Conservation (phyloP, 2,888 invertebrate genomes). For the Drosophila lutescens region DNA sequence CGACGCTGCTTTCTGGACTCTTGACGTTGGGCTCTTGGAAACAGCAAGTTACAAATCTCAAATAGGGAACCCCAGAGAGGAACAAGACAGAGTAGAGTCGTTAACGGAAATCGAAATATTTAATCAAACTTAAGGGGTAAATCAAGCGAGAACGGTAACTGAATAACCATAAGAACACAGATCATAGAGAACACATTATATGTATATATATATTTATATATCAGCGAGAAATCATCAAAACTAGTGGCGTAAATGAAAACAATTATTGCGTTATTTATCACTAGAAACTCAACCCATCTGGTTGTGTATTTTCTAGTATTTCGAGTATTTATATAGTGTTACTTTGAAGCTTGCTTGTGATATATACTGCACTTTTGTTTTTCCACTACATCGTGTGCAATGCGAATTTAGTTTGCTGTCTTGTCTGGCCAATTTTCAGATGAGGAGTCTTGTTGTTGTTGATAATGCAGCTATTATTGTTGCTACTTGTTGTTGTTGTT, state of each 20-base stretch:
- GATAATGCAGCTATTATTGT: slow-evolving; percentile 23
- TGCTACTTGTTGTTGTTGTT: slow-evolving; percentile 14
- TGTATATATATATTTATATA: slow-evolving; percentile 39
- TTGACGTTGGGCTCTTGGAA: slow-evolving; percentile 49
- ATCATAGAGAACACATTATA: slow-evolving; percentile 49
- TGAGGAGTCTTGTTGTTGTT: slow-evolving; percentile 26
- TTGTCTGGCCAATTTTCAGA: slow-evolving; percentile 57
- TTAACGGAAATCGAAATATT: slow-evolving; percentile 28
- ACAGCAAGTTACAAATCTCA: slow-evolving; percentile 12
- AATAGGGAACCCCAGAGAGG: slow-evolving; percentile 14
- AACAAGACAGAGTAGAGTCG: slow-evolving; percentile 31
- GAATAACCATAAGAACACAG: slow-evolving; percentile 41
- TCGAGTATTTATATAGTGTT: slow-evolving; percentile 32
- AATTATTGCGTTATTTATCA: slow-evolving; percentile 12
- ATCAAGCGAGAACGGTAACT: slow-evolving; percentile 21
- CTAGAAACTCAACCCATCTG: slow-evolving; percentile 25
- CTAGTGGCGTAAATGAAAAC: slow-evolving; percentile 32
- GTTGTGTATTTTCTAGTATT: slow-evolving; percentile 15
- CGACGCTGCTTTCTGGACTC: slow-evolving; percentile 42
- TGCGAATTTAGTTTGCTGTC: slow-evolving; percentile 27
- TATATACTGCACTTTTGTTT: slow-evolving; percentile 19
- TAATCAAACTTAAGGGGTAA: slow-evolving; percentile 8
- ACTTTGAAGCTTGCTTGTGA: slow-evolving; percentile 21
- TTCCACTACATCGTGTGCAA: slow-evolving; percentile 32
- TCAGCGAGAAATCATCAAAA: slow-evolving; percentile 25